Evolutionary conservation across 2,888 invertebrate species (phyloP), one percentile per base, ranked within the genome.

Genomic region (Cryptocephalus primarius): DNA sequence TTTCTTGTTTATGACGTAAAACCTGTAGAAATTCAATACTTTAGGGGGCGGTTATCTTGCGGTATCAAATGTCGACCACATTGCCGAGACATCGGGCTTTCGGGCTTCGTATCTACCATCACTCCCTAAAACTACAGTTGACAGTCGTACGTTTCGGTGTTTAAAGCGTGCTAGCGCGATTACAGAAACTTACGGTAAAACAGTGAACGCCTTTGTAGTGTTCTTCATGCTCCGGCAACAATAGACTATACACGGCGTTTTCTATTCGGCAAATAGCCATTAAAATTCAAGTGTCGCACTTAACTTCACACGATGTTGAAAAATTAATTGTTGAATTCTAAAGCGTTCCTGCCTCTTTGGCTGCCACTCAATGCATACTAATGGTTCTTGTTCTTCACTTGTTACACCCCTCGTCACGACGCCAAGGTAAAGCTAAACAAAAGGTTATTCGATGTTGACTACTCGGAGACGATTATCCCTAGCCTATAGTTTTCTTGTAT

Each of bases 271-370:
- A 22, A 22, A 22, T 6, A 22, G 22, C 22, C 36, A 36, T 36
- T 36, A 36, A 36, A n/a, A 42, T 32, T 42, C 42, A 42, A 42
- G 42, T 42, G 42, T 42, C 40, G 22, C 13, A 32, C 43, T 10
- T 9, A 31, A 31, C 43, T 43, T 44, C 22, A 48, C 43, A 45
- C 45, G 43, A 47, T 51, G 47, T 48, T 45, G 36, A 47, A 45
- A 48, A 48, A 50, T 49, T 52, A 50, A 44, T 49, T 52, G 47
- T 48, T 49, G 54, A 54, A 54, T 54, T 33, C 45, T 11, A 45
- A 54, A 54, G 50, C 43, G 40, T 10, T 45, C 22, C 22, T 22
- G 22, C 22, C 22, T 22, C 22, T 22, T 22, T 22, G 22, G 22
- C 38, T 32, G 47, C 36, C 50, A 46, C 45, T 50, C 44, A 42